Base-by-base conservation (phyloP, 1,140 invertebrate species). In the Drosophila lini region DNA sequence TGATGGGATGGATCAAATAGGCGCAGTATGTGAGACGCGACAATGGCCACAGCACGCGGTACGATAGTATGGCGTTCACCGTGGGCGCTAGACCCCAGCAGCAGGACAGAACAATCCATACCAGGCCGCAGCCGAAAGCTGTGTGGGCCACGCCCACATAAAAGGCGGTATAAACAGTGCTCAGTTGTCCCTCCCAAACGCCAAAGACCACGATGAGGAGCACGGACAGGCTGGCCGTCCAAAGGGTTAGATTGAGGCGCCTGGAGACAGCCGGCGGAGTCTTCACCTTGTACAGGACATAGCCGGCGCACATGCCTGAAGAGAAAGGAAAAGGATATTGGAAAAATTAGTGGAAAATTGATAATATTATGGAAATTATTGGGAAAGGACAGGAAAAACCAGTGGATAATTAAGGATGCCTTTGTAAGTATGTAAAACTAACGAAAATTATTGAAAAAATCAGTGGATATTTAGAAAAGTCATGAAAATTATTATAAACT, bases 21-120 rank as follows among this genome's bases (percentile, higher is more conserved):
- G 97, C 96, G 91, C 96, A 97, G 92, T 98, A 98, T 2, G 97
- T 98, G 38, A 98, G 94, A 55, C 97, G 94, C 74, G 96, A 97
- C n/a, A 98, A 93, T 0, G 97, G 97, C 75, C 97, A 94, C 42
- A 97, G 94, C 1, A 96, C 94, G 41, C 95, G 94, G 92, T 97
- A 97, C 1, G 97, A 97, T 19, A 98, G 93, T 22, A 97, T 92
- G 1, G 94, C 94, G 92, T 97, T 95, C 13, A 97, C 92, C 28
- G 95, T 94, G 45, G 95, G 95, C 45, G 96, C 96, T 77, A 96
- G 94, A 3, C 96, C 96, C 70, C 95, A 95, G 80, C 95, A 95
- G 81, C 97, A 97, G 25, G 96, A 96, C 19, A 97, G 93, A 8
- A 97, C 95, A 38, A 98, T 95, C 96, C 97, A 98, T 3, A 95